Evolutionary conservation across 2,888 invertebrate genomes (phyloP), one percentile per base, ranked within the genome.

Genomic region (Harmothoe impar): DNA sequence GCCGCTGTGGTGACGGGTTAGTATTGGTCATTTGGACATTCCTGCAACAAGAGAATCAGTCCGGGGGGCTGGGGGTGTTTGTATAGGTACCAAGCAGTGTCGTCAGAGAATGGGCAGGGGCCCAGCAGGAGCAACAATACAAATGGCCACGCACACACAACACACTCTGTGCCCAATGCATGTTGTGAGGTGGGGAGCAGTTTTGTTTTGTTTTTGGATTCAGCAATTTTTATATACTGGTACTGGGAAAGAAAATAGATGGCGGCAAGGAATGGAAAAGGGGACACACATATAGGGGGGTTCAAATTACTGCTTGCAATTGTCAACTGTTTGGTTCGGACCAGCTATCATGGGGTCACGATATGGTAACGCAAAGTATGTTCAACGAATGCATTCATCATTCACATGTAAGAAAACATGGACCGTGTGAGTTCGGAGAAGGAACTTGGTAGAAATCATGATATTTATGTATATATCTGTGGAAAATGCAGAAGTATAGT

Each of bases 231-330:
- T 43, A 43, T 3, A n/a, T n/a, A n/a, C n/a, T n/a, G n/a, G n/a
- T n/a, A n/a, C n/a, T n/a, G 43, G 43, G n/a, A 15, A 12, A 62
- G 62, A 62, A 20, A 62, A 20, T 62, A n/a, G 62, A n/a, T 3
- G n/a, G 7, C 23, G 20, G 17, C 54, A 17, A 52, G 54, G 54
- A 20, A 12, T 62, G 62, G 43, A 62, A 62, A 20, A n/a, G 20
- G 20, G 12, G 20, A 62, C n/a, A 43, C 43, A 25, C 29, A 77
- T 15, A 77, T 29, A 31, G 84, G n/a, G 23, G 52, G 12, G 86
- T 29, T 86, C 52, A 86, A 86, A 81, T 86, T 86, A 86, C 86
- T 86, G 86, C 52, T 86, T 86, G 86, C 86, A 86, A 86, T 1
- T 86, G 86, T 52, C 25, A 51, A 86, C 86, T 86, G 86, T 29